phyloP scores from a whole-genome alignment of 1,140 invertebrate species.

The Leptinotarsa texana region DNA sequence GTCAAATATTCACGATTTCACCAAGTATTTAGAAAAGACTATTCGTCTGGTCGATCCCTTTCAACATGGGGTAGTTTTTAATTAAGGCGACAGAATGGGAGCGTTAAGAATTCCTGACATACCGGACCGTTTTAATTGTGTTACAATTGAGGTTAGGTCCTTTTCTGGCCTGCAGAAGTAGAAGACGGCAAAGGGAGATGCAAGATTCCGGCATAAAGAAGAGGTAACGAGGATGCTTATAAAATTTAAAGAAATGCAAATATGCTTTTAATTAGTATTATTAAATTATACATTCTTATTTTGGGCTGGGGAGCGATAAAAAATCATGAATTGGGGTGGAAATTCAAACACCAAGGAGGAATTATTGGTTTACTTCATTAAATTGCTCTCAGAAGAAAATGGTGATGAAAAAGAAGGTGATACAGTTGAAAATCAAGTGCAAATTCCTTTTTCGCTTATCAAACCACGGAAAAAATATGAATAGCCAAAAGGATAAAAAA shows the following conservation, averaged over 20 bases:
- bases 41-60: slow-evolving; percentile 36
- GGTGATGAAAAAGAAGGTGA: no score
- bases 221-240: slow-evolving; percentile 33
- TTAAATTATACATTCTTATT: slow-evolving; percentile 52
- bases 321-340: not conserved
- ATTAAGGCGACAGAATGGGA: slow-evolving; percentile 54
- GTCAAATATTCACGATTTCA: slow-evolving; percentile 24
- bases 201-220: slow-evolving; percentile 29
- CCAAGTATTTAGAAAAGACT: slow-evolving; percentile 10
- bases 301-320: slow-evolving; percentile 12
- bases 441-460: no score
- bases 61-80: slow-evolving; percentile 54
- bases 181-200: slow-evolving; percentile 30
- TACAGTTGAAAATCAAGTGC: no score
- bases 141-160: slow-evolving; percentile 43
- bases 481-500: no score
- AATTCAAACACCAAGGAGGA: slow-evolving; percentile 1
- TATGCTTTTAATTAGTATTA: slow-evolving; percentile 54
- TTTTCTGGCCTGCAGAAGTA: slow-evolving; percentile 27
- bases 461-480: no score
- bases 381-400: no score
- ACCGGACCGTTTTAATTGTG: slow-evolving; percentile 52
- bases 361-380: not conserved
- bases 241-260: slow-evolving; percentile 48
- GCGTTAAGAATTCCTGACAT: slow-evolving; percentile 54